Evolutionary conservation across 92 coral and sea anemone genomes (phyloP).

Genomic region (Virgularia gustaviana): DNA sequence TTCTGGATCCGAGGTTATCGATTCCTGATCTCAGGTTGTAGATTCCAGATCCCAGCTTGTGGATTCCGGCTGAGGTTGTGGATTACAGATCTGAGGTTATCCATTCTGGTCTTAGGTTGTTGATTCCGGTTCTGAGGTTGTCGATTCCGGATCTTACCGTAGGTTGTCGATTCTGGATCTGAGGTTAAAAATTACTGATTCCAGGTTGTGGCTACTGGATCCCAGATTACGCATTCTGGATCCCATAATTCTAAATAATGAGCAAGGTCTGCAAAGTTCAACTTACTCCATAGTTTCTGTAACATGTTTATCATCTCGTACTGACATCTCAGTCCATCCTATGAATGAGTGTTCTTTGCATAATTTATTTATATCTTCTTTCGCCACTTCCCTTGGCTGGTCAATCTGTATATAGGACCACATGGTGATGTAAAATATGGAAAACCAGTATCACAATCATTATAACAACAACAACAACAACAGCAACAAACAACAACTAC

Average conservation of each 20-base stretch:
- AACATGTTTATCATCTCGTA: conserved; percentile 74
- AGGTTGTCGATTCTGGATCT: no score
- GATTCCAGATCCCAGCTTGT: no score
- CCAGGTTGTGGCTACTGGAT: background rate
- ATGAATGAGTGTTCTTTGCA: conserved; percentile 81
- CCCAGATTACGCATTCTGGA: background rate
- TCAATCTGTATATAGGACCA: conserved; percentile 62
- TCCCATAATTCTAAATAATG: background rate
- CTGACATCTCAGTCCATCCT: conserved; percentile 99
- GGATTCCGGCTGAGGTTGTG: no score
- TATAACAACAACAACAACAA: background rate
- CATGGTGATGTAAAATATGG: no score
- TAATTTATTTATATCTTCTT: conserved; percentile 72
- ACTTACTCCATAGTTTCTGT: conserved; percentile 95
- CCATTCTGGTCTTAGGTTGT: no score
- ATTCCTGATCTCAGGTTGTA: no score
- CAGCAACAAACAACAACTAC: background rate
- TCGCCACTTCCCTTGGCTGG: conserved; percentile 71
- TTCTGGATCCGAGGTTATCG: no score
- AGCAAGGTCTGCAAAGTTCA: background rate
- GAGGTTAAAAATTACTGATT: no score
- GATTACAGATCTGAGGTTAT: no score
- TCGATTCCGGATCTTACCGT: no score
- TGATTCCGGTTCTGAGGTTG: no score
- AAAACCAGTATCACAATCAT: background rate